A percentile compares a stretch with the other conserved stretches of the same genome.
Conservation (phyloP, 30 jellyfish, hydroid and myxozoan species). For the Morbakka virulenta region DNA sequence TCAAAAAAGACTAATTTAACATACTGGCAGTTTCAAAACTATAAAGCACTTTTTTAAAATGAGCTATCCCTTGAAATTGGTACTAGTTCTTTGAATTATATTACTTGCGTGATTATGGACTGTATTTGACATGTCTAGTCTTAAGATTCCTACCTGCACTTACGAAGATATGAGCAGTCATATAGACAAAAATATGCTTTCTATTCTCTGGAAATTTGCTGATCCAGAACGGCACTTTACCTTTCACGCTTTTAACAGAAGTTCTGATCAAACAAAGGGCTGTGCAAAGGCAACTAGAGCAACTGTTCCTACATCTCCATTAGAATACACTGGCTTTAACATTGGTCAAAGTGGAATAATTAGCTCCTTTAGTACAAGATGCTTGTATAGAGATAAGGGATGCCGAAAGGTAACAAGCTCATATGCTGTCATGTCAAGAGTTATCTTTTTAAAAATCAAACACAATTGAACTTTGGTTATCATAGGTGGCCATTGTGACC, state of each 20-base stretch:
- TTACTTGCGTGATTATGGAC: conserved; percentile 56
- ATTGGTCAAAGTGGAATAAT: conserved; percentile 21
- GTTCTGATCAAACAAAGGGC: conserved; percentile 51
- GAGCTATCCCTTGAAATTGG: neutral
- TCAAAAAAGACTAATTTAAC: conserved; percentile 42
- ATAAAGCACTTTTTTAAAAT: conserved; percentile 17
- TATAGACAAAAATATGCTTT: conserved; percentile 20
- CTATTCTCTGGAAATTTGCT: conserved; percentile 12
- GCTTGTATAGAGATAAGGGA: conserved; percentile 25
- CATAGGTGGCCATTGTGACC: conserved; percentile 41
- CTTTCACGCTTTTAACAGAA: conserved; percentile 33
- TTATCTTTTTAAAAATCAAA: neutral
- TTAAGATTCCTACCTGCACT: conserved; percentile 40
- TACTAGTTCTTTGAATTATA: neutral
- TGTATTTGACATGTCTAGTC: conserved; percentile 34
- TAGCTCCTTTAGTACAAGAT: conserved; percentile 19
- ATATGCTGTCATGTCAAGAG: conserved; percentile 22
- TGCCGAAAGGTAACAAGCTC: conserved; percentile 25
- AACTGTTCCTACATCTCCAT: conserved; percentile 15
- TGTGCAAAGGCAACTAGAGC: conserved; percentile 44
- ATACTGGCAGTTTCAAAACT: conserved; percentile 16
- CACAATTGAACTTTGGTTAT: conserved; percentile 24
- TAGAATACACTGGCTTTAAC: conserved; percentile 26
- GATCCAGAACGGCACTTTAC: conserved; percentile 22
- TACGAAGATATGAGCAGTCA: conserved; percentile 28